Evolutionary conservation across 2,888 invertebrate species (phyloP).

Genomic region (Thecophora atra): DNA sequence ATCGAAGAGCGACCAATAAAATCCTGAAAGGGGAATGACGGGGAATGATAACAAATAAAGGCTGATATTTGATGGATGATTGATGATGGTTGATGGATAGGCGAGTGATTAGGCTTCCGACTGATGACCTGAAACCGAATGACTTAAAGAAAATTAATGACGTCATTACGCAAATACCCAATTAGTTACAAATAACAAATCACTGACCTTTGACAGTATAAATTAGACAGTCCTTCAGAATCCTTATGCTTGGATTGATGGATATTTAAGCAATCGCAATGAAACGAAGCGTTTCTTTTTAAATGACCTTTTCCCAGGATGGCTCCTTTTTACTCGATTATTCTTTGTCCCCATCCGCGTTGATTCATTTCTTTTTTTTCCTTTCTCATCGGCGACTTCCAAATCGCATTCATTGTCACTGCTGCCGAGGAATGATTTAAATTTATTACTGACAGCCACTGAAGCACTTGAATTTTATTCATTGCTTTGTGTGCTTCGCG

Average conservation of each 20-base stretch:
- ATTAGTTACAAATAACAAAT: neutral
- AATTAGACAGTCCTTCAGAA: neutral
- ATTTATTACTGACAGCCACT: conserved; percentile 34
- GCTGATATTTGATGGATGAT: neutral
- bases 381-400: neutral
- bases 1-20: neutral
- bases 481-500: conserved; percentile 21
- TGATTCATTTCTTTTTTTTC: neutral
- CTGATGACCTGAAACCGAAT: neutral
- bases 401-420: neutral
- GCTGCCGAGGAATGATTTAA: conserved; percentile 29
- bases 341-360: neutral
- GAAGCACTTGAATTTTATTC: conserved; percentile 20
- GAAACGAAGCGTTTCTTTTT: no score
- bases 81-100: neutral
- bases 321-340: neutral
- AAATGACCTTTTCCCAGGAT: neutral
- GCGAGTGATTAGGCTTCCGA: neutral
- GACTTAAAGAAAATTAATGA: neutral
- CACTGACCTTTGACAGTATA: neutral
- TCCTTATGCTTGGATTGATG: no score
- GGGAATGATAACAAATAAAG: neutral
- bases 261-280: no score
- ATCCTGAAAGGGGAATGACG: neutral
- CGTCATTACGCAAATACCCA: neutral